phyloP scores from a whole-genome alignment of 2,888 invertebrate genomes.

The Mongoloraphidia duomilia region DNA sequence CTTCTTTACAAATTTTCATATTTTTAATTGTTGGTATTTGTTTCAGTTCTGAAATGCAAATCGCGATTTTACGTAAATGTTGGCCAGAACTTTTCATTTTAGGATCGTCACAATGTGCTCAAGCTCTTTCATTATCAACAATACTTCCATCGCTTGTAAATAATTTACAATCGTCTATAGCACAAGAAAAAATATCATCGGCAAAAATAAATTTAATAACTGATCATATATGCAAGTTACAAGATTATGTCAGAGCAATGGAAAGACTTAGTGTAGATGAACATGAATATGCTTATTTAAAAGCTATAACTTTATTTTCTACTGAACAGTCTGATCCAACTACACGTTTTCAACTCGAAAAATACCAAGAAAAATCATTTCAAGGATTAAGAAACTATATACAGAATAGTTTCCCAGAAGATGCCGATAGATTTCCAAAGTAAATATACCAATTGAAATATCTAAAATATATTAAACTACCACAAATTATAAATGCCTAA shows the following conservation, averaged over 20 bases:
- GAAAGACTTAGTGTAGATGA: constrained; percentile 63
- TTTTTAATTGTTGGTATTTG: constrained; percentile 6
- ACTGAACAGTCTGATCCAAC: constrained; percentile 36
- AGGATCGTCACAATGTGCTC: constrained; percentile 76
- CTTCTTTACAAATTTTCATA: constrained; percentile 1
- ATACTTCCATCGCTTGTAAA: constrained; percentile 71
- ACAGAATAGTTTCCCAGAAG: constrained; percentile 29
- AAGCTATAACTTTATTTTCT: constrained; percentile 56
- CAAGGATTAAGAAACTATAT: constrained; percentile 39
- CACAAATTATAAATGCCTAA: neutral
- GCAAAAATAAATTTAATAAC: constrained; percentile 61
- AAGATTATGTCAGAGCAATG: constrained; percentile 66
- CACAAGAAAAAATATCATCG: constrained; percentile 62
- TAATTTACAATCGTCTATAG: constrained; percentile 62
- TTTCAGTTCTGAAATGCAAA: constrained; percentile 67
- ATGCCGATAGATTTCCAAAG: constrained; percentile 40
- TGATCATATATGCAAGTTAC: constrained; percentile 65
- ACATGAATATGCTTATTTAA: constrained; percentile 76
- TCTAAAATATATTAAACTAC: constrained; percentile 2
- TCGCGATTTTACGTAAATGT: constrained; percentile 66
- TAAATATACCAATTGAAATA: constrained; percentile 15
- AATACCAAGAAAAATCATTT: constrained; percentile 45
- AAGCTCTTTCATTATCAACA: constrained; percentile 60
- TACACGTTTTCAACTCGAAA: constrained; percentile 36
- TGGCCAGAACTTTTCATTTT: constrained; percentile 90